Evolutionary conservation across 2,888 invertebrate genomes (phyloP), one percentile per base, ranked within the genome.

Genomic region (Cantharis rufa): DNA sequence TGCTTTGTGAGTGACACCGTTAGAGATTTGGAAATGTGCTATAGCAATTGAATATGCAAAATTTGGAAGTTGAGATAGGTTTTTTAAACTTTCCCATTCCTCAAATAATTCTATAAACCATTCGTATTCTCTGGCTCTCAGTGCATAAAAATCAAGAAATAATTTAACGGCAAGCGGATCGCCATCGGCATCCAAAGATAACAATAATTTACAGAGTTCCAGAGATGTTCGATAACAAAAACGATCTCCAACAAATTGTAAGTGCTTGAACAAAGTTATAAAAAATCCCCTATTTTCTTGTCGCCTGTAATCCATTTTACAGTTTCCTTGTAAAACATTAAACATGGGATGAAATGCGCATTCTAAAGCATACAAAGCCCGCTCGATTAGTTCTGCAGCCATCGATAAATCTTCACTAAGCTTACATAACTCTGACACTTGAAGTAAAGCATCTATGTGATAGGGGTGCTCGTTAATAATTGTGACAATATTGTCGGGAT

Each of bases 161-260:
- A 96, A 89, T 76, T 95, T 90, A 64, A 93, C 91, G n/a, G 93
- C 95, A 74, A 96, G 84, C 1, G 95, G 95, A 88, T 96, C 96
- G 11, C 89, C 90, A 13, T 92, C 92, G 0, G 94, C 94, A 86
- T 95, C 94, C 70, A 95, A 88, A 13, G 92, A 93, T 74, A 96
- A 89, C n/a, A 97, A 88, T 66, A 96, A 87, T 88, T 97, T 97
- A 85, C 94, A 94, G 81, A 96, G 92, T 87, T 97, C 96, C 81
- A 97, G 89, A n/a, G 96, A 94, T 1, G 97, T 96, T 79, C 96
- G 91, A 84, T 94, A 93, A 87, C 96, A 96, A 5, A 96, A 95
- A 79, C 94, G 90, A 78, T 93, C 93, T 27, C 95, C 94, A 74
- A 96, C 91, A 85, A 94, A 94, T 75, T 91, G 90, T 78, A 96